Conservation (phyloP, 2,797 vertebrate species). For the Oreonectes daqikongensis region DNA sequence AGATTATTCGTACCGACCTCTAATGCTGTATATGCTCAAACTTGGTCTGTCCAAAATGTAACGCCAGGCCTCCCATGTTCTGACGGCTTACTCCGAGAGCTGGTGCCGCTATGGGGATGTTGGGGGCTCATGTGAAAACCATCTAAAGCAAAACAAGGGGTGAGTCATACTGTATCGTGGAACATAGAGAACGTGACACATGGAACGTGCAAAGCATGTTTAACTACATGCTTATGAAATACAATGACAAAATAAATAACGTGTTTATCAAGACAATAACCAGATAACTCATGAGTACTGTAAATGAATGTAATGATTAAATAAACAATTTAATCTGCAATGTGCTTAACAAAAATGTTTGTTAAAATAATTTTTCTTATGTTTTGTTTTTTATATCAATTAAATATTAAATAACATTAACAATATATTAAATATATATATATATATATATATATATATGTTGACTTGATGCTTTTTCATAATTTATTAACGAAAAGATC, state of each 20-base stretch:
- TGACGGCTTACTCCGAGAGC: conserved; percentile 50
- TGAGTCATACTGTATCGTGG: conserved; percentile 43
- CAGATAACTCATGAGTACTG: too few species aligned
- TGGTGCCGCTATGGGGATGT: conserved; percentile 52
- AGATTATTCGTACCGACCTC: conserved; percentile 38
- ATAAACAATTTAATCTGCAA: too few species aligned
- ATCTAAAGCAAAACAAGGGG: conserved; percentile 68
- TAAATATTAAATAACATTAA: background rate
- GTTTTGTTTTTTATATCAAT: background rate
- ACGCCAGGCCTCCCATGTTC: conserved; percentile 54
- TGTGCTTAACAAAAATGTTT: too few species aligned
- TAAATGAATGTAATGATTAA: too few species aligned
- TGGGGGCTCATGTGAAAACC: conserved; percentile 58
- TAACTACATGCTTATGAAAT: conserved; percentile 38
- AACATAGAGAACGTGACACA: conserved; percentile 35
- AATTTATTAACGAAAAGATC: background rate
- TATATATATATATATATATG: conserved; percentile 3
- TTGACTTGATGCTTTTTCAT: background rate
- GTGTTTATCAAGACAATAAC: conserved; percentile 24
- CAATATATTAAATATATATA: background rate
- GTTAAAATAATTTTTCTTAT: background rate
- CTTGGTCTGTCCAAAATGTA: conserved; percentile 47
- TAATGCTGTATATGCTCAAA: conserved; percentile 37
- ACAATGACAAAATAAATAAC: conserved; percentile 16
- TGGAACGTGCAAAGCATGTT: conserved; percentile 26